Base-by-base conservation (phyloP, 2,797 vertebrate genomes). In the Gymnothorax javanicus region DNA sequence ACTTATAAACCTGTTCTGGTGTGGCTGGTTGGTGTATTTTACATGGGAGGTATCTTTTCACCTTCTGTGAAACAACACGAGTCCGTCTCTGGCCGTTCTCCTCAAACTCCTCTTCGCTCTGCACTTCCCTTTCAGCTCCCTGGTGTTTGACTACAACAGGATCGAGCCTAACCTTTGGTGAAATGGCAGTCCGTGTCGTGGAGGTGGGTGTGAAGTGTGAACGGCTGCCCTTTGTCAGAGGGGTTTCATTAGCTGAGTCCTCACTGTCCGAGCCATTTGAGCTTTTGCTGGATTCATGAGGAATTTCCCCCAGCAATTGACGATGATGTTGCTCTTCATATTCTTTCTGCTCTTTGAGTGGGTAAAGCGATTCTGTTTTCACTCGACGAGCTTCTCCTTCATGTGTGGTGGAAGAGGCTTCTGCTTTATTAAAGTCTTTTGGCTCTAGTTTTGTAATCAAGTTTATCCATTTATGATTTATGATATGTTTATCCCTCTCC, bases 81-180 rank as follows among this genome's bases (percentile, higher is more conserved):
- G 62, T 67, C 17, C 17, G 62, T 67, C 62, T 67, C 3, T 67
- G 62, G 62, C 62, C 62, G 23, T 67, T 20, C 62, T 82, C 54
- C 79, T 82, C 43, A 50, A 11, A 82, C 9, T 82, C 79, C 6
- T 82, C 79, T 17, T 82, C 79, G 33, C 54, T 82, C 17, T 82
- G 12, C 12, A 82, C 79, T 56, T 82, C 79, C 43, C 52, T 11
- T 82, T 82, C 79, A 82, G 33, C 56, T 56, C 79, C 56, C 15
- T 9, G 27, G 17, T 82, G 43, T 82, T 82, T 82, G 43, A 82
- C 9, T 52, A 82, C n/a, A 15, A 82, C 79, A 82, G 79, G 79
- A 82, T 33, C 79, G 5, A 1, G 79, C 43, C 79, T 82, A 82
- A 82, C 1, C 7, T 82, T 67, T 67, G 62, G 23, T 12, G 62